A percentile compares a stretch with the other conserved stretches of the same genome.
Conservation (phyloP, 2,113 vertebrate genomes). For the Acrocephalus arundinaceus region DNA sequence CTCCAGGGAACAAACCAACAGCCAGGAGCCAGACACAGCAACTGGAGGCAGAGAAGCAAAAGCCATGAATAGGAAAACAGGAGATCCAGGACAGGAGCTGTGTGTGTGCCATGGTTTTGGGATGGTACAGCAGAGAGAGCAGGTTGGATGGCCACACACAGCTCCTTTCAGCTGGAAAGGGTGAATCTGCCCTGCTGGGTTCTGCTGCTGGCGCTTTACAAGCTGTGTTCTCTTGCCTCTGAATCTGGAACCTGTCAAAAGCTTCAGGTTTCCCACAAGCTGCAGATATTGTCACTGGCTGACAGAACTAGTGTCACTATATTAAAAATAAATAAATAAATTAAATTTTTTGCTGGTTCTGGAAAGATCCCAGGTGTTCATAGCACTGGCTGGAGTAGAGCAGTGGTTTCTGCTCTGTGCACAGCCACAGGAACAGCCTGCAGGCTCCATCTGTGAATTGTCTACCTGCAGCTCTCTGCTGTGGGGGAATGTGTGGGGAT, state of each 20-base stretch:
- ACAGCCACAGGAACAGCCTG: not conserved
- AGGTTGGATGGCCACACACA: not conserved
- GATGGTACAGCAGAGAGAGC: not conserved
- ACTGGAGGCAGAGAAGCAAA: not conserved
- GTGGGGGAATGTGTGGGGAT: not conserved
- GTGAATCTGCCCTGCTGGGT: not conserved
- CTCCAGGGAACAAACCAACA: not conserved
- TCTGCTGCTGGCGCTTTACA: not conserved
- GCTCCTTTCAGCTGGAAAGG: not conserved
- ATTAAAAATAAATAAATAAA: not conserved
- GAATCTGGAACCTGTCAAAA: not conserved
- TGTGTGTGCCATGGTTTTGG: not conserved
- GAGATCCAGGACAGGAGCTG: not conserved
- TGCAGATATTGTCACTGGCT: not conserved
- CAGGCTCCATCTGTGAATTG: not conserved
- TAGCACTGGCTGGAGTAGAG: not conserved
- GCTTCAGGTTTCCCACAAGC: not conserved
- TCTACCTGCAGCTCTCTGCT: not conserved
- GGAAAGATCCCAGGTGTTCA: not conserved
- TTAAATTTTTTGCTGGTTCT: not conserved
- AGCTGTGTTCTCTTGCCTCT: not conserved
- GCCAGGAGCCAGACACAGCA: not conserved
- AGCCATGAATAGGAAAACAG: accelerated
- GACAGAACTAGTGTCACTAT: not conserved
- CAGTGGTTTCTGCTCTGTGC: not conserved